These are phyloP conservation scores for Philaethria dido DNA, from an alignment of 2,888 invertebrate species.

Conservation along the genomic window DNA sequence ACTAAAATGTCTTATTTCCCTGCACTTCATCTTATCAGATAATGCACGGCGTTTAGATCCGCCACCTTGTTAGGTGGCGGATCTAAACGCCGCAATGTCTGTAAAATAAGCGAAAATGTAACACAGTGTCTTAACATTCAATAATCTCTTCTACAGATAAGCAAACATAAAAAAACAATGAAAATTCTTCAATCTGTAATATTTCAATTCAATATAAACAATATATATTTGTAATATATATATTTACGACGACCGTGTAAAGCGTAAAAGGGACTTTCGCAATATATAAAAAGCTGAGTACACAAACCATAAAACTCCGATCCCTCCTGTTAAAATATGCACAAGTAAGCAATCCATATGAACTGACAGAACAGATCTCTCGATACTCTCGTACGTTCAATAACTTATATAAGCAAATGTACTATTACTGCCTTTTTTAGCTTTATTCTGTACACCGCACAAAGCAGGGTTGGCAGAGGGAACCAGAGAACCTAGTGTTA, in stretches of 20 bases:
- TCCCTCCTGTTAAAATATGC: slow-evolving; percentile 25
- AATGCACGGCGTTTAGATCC: no score
- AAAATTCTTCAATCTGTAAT: neutral
- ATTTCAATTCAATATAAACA: slow-evolving; percentile 3
- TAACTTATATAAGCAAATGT: neutral
- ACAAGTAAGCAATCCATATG: slow-evolving; percentile 18
- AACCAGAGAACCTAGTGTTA: no score
- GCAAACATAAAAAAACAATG: neutral
- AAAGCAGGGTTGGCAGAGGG: no score
- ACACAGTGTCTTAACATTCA: no score
- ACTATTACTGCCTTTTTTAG: no score
- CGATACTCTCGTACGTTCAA: neutral
- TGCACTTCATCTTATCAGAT: no score
- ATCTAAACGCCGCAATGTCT: no score
- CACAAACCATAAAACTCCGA: slow-evolving; percentile 25
- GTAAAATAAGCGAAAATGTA: no score
- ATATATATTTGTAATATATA: neutral
- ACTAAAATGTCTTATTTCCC: no score
- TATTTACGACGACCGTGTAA: slow-evolving; percentile 3
- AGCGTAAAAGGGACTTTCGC: slow-evolving; percentile 19
- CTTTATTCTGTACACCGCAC: no score
- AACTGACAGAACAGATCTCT: slow-evolving; percentile 4
- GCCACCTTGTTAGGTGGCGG: no score
- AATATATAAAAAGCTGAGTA: slow-evolving; percentile 16
- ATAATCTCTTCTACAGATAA: no score